Base-by-base conservation (phyloP, 2,888 invertebrate species). In the Cheilosia variabilis region DNA sequence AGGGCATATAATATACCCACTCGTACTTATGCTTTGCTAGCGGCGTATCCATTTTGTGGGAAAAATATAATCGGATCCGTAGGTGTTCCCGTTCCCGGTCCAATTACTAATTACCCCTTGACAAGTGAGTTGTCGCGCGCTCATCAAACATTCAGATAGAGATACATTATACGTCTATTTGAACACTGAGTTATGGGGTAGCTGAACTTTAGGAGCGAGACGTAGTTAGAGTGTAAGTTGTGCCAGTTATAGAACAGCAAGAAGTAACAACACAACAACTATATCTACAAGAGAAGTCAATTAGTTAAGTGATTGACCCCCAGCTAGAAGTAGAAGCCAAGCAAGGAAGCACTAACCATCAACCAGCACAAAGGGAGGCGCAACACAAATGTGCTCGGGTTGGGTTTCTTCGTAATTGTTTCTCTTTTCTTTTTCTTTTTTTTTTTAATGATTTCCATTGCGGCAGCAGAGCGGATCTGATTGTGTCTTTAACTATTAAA, bases 271-370 rank as follows among this genome's bases (percentile, higher is more conserved):
- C 47, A 50, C 43, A 72, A 62, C 69, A 71, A 55, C 76, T 65
- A 52, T 19, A 7, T 10, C 9, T 47, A 86, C 86, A 81, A 72
- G 81, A 81, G 81, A 86, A 86, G 86, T 86, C 86, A 77, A 86
- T 86, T 86, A 86, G 86, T 86, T 86, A 81, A 86, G 86, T 86
- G 81, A 86, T 73, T 86, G 86, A 86, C 86, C 86, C 76, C 66
- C 81, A 72, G 76, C 76, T 68, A 73, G 73, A 17, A 41, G 50
- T 68, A 73, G 73, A 17, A 41, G 50, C 24, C 50, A 60, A 43
- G 52, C 31, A 72, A 45, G 15, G n/a, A 66, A 52, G 27, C 34
- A 65, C 22, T 37, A 68, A 24, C 22, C 10, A 43, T 65, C 63
- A 19, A 45, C 53, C 55, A n/a, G 37, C 52, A 65, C 76, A 71